These are phyloP conservation scores for Ceyx margarethae DNA, from an alignment of 2,113 vertebrate species.

Conservation along the genomic window DNA sequence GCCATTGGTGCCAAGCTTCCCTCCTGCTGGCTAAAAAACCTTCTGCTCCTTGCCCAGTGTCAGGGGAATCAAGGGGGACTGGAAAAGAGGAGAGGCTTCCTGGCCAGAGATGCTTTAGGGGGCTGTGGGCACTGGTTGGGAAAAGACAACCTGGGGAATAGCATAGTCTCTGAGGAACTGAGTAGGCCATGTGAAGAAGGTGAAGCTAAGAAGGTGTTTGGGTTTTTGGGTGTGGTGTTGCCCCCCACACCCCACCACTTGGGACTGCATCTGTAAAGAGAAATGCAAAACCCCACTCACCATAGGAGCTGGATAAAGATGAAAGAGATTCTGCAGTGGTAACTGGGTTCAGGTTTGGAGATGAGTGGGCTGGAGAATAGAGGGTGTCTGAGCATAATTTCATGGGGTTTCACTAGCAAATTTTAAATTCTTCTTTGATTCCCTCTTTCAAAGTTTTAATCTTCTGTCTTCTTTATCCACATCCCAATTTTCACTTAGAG, in stretches of 20 bases:
- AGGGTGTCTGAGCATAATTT: neutral
- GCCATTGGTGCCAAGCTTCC: neutral
- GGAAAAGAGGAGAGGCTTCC: neutral
- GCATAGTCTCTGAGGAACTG: neutral
- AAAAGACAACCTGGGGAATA: neutral
- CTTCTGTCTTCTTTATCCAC: neutral
- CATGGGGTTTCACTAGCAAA: neutral
- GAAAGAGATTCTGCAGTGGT: neutral
- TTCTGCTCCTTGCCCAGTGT: neutral
- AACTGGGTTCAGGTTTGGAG: neutral
- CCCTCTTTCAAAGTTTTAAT: neutral
- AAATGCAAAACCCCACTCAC: neutral
- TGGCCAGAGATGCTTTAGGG: no score
- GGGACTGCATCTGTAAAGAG: neutral
- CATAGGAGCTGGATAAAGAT: neutral
- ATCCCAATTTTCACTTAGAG: neutral
- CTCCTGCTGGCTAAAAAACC: neutral
- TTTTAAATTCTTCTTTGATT: neutral
- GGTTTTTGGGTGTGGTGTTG: neutral
- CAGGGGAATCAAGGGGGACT: neutral
- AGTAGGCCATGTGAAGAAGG: neutral
- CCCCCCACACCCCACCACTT: neutral
- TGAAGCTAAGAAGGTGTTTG: neutral
- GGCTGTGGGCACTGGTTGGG: neutral
- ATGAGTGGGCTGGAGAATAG: neutral